Evolutionary conservation across 2,113 vertebrate genomes (phyloP), one percentile per base, ranked within the genome.

Genomic region (Vulpes ferrilata): DNA sequence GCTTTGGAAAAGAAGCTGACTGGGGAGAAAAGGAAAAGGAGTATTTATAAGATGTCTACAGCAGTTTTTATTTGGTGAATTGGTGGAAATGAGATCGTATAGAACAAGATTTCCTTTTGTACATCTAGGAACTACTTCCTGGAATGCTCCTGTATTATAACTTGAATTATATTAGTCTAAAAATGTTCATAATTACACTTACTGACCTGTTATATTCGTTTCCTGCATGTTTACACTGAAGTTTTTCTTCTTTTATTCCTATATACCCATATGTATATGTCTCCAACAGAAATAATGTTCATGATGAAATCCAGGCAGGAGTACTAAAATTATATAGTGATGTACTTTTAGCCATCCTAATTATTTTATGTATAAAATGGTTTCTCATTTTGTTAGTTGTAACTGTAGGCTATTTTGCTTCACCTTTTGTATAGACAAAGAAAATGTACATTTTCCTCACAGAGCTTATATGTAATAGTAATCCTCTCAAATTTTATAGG

Each of bases 361-460:
- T 93, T 88, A 60, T 73, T 79, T 92, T 88, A 35, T 93, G 25
- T 82, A 76, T 67, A 71, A 87, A 48, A 71, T 73, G 19, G 48
- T 87, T 64, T 93, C 60, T 88, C n/a, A 81, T 96, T 96, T 95
- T 93, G 20, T 78, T 92, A 92, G 53, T 88, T 53, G 11, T 65
- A 87, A 57, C 55, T 88, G 32, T 69, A 60, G 53, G 60, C 80
- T 88, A 16, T 78, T 95, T 89, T 87, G 20, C 38, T 92, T 84
- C 19, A 67, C 20, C n/a, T 53, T 88, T 95, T 88, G 43, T 55
- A 19, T 88, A 88, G 38, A 60, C 51, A 74, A 51, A 73, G 25
- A 78, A 84, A 76, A 11, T 89, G 16, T 78, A 10, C 15, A 32
- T 90, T 95, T 92, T 27, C 13, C 30, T 95, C 57, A 81, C 17